phyloP scores from a whole-genome alignment of 2,888 invertebrate genomes.

The Platycheirus rosarum region DNA sequence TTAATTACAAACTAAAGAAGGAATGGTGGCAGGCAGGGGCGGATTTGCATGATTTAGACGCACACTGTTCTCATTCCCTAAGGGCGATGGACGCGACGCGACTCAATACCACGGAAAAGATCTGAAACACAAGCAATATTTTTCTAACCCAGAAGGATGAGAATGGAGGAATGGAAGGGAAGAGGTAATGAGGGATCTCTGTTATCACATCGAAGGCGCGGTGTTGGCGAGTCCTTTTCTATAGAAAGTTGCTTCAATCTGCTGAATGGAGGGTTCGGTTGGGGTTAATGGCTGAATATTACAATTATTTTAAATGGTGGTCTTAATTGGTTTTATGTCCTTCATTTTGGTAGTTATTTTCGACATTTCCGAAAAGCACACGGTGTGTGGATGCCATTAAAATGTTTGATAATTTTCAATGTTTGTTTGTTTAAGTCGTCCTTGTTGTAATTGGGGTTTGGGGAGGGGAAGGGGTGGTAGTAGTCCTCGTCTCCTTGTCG shows the following conservation, averaged over 20 bases:
- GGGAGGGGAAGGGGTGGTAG: neutral
- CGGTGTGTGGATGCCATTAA: conserved; percentile 68
- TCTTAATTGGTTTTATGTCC: conserved; percentile 75
- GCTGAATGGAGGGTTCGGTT: conserved; percentile 21
- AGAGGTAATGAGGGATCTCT: conserved; percentile 60
- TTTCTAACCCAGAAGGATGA: neutral
- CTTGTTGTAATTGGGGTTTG: neutral
- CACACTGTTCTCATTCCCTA: conserved; percentile 9
- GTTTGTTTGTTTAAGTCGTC: conserved; percentile 66
- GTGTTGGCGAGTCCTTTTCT: neutral
- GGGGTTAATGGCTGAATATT: conserved; percentile 73
- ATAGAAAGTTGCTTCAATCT: conserved; percentile 19
- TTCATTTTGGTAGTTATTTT: conserved; percentile 73
- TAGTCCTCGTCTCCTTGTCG: neutral
- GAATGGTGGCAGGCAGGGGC: neutral
- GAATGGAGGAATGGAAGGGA: conserved; percentile 4
- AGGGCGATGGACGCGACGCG: conserved; percentile 33
- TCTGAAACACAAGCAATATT: conserved; percentile 30
- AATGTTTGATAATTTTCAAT: conserved; percentile 71
- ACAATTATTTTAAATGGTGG: conserved; percentile 74
- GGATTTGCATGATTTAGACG: conserved; percentile 67
- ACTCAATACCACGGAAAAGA: conserved; percentile 23
- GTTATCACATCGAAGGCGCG: conserved; percentile 58
- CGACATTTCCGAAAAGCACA: conserved; percentile 72
- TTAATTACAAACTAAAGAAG: conserved; percentile 69